phyloP scores from a whole-genome alignment of 2,888 invertebrate species.

The Dolichopus griseipennis region DNA sequence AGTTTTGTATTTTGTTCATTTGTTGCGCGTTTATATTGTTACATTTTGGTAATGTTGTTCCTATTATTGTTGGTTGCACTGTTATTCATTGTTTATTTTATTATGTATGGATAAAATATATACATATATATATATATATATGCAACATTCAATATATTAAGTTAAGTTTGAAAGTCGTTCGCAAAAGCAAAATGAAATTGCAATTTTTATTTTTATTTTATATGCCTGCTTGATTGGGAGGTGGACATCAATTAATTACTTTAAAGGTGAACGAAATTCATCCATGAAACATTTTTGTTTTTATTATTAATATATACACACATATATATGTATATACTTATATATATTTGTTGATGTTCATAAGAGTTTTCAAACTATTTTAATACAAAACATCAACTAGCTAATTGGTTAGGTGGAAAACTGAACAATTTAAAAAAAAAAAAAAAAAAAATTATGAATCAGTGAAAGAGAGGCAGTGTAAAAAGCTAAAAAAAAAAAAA shows the following conservation, averaged over 20 bases:
- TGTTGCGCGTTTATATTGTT: too few relatives aligned
- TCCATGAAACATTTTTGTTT: background rate
- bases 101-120: too few relatives aligned
- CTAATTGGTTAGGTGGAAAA: slow-evolving; percentile 1
- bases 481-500: background rate
- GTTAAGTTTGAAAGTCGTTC: too few relatives aligned
- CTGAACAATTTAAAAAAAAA: background rate
- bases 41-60: too few relatives aligned
- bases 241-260: slow-evolving; percentile 3
- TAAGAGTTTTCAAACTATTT: background rate
- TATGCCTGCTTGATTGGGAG: background rate
- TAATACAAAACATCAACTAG: background rate
- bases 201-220: background rate
- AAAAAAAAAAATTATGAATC: background rate
- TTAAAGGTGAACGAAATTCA: background rate
- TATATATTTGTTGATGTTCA: too few relatives aligned
- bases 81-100: background rate
- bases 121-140: too few relatives aligned
- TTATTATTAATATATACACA: background rate
- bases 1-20: background rate
- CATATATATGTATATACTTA: too few relatives aligned
- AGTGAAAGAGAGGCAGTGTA: too few relatives aligned
- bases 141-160: too few relatives aligned
- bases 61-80: background rate
- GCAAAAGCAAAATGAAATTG: background rate